Evolutionary conservation across 1,140 invertebrate genomes (phyloP).

Genomic region (Acromyrmex charruanus): DNA sequence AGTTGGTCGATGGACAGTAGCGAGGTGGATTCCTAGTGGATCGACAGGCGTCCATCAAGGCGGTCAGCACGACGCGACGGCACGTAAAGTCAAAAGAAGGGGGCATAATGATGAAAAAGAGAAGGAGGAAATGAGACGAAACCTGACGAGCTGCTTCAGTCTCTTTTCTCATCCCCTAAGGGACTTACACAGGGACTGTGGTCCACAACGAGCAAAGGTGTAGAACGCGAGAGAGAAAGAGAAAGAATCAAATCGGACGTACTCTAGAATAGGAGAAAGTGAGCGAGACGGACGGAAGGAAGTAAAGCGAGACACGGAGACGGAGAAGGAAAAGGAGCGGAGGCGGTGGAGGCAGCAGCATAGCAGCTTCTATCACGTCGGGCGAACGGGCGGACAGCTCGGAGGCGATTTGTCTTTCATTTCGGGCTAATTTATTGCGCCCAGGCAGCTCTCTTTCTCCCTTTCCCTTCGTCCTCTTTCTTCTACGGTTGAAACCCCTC

Average conservation of each 20-base stretch:
- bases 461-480: conserved; percentile 56
- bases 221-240: conserved; percentile 52
- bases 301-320: conserved; percentile 65
- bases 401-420: conserved; percentile 87
- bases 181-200: conserved; percentile 58
- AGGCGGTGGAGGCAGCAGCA: conserved; percentile 71
- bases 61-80: conserved; percentile 57
- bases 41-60: conserved; percentile 80
- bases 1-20: conserved; percentile 40
- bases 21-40: conserved; percentile 71
- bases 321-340: conserved; percentile 64
- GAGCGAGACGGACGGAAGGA: conserved; percentile 35
- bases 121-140: conserved; percentile 62
- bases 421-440: conserved; percentile 86
- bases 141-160: conserved; percentile 76
- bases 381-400: conserved; percentile 86
- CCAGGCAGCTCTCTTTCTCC: conserved; percentile 71
- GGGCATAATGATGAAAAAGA: conserved; percentile 48
- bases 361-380: conserved; percentile 85
- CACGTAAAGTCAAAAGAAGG: conserved; percentile 58
- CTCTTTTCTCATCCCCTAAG: conserved; percentile 73
- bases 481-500: conserved; percentile 18
- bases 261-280: conserved; percentile 42
- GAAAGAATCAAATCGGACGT: conserved; percentile 38
- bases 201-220: conserved; percentile 69